Percentiles rank a stretch among this genome's conserved stretches.
Evolutionary conservation across 2,888 invertebrate species (phyloP).

Genomic region (Thumatha senex): DNA sequence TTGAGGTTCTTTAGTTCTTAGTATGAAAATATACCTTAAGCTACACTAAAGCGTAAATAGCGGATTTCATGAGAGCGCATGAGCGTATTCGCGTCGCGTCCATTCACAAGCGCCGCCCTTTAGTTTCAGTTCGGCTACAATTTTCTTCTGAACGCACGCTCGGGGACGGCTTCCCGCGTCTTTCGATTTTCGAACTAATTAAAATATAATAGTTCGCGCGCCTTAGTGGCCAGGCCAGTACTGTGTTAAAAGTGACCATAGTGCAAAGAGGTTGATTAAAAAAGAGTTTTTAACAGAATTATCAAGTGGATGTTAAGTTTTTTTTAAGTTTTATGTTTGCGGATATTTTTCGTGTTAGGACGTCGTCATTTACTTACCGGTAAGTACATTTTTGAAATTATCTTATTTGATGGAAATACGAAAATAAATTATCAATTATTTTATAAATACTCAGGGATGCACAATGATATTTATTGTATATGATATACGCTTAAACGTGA

Average conservation of each 20-base stretch:
- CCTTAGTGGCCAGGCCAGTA: constrained; percentile 44
- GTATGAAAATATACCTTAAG: constrained; percentile 37
- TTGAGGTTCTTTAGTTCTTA: too few relatives aligned
- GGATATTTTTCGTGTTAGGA: constrained; percentile 17
- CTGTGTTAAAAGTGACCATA: constrained; percentile 30
- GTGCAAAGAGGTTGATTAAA: constrained; percentile 28
- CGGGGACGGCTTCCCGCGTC: constrained; percentile 59
- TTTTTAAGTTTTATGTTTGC: constrained; percentile 30
- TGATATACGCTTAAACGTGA: too few relatives aligned
- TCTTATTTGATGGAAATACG: background rate
- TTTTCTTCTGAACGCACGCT: constrained; percentile 64
- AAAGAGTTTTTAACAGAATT: constrained; percentile 18
- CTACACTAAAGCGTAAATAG: constrained; percentile 49
- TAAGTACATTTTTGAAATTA: constrained; percentile 23
- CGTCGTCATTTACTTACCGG: constrained; percentile 16
- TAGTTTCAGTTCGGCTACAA: constrained; percentile 63
- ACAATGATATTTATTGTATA: too few relatives aligned
- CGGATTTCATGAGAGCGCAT: constrained; percentile 58
- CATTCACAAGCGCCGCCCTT: constrained; percentile 67
- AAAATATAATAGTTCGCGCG: constrained; percentile 49
- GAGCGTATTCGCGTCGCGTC: constrained; percentile 53
- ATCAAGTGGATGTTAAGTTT: constrained; percentile 27
- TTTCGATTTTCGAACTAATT: constrained; percentile 65
- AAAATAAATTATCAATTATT: too few relatives aligned
- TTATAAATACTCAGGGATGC: too few relatives aligned